These are phyloP conservation scores for Parasteatoda lunata DNA, from an alignment of 2,888 invertebrate genomes.

Conservation along the genomic window DNA sequence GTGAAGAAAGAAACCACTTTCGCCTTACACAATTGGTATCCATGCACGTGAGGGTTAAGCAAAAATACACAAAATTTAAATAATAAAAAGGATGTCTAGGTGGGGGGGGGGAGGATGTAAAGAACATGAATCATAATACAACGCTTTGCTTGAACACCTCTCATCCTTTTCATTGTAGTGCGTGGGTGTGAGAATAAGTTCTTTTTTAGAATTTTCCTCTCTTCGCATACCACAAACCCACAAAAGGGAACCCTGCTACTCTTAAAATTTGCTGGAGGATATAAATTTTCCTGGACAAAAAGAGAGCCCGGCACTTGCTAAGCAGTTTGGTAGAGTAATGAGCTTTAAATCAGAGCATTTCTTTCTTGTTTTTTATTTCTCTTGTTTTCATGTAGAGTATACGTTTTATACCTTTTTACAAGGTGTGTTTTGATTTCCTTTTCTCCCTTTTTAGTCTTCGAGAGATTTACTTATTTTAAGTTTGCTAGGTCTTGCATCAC, in stretches of 20 bases:
- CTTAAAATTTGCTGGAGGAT: slow-evolving; percentile 11
- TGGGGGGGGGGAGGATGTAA: too few relatives aligned
- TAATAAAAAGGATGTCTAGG: slow-evolving; percentile 34
- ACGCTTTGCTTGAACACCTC: slow-evolving; percentile 13
- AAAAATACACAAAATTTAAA: slow-evolving; percentile 62
- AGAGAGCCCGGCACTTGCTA: slow-evolving; percentile 39
- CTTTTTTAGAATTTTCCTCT: not conserved
- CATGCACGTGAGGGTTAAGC: slow-evolving; percentile 49
- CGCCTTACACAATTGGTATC: slow-evolving; percentile 33
- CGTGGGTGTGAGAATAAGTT: not conserved
- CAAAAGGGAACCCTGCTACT: slow-evolving; percentile 20
- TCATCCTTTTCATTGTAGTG: not conserved
- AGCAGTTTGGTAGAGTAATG: slow-evolving; percentile 63
- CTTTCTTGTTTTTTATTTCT: not conserved
- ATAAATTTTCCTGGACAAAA: slow-evolving; percentile 62
- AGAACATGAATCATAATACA: slow-evolving; percentile 58
- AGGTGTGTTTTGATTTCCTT: too few relatives aligned
- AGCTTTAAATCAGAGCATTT: slow-evolving; percentile 61
- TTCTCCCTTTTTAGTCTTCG: too few relatives aligned
- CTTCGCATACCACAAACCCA: not conserved
- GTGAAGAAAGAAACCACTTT: slow-evolving; percentile 12
- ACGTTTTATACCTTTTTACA: not conserved
- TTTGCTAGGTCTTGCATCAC: too few relatives aligned
- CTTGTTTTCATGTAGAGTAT: not conserved
- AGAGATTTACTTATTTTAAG: too few relatives aligned